phyloP scores from a whole-genome alignment of 1,140 invertebrate genomes.

The Sycophaga agraensis region DNA sequence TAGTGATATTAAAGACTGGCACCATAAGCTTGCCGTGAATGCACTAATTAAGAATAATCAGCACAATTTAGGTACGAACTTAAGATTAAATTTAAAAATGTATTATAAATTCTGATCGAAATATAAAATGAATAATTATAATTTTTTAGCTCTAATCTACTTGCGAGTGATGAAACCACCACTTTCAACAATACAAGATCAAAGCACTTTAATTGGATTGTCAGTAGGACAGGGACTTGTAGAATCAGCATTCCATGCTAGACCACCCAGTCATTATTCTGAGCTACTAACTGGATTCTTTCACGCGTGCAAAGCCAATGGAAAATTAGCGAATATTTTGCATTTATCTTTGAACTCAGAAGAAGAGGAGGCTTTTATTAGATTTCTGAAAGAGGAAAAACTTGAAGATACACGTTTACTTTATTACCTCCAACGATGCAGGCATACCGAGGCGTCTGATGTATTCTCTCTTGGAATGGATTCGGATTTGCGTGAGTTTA shows the following conservation, averaged over 20 bases:
- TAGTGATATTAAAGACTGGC: conserved; percentile 61
- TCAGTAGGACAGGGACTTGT: conserved; percentile 63
- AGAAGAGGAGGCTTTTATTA: conserved; percentile 62
- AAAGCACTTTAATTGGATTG: conserved; percentile 54
- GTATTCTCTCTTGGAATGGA: conserved; percentile 29
- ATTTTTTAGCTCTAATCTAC: conserved; percentile 58
- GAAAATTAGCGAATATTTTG: conserved; percentile 59
- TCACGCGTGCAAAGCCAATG: conserved; percentile 52
- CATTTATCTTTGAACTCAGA: conserved; percentile 57
- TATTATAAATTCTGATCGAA: not conserved
- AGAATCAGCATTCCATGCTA: conserved; percentile 61
- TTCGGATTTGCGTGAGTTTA: conserved; percentile 4
- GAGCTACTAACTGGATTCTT: conserved; percentile 49
- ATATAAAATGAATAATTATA: too few relatives aligned
- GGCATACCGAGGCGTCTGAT: conserved; percentile 55
- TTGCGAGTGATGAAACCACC: conserved; percentile 57
- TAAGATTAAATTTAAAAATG: not conserved
- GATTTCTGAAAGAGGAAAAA: conserved; percentile 55
- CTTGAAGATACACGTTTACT: conserved; percentile 46
- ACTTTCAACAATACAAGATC: conserved; percentile 57
- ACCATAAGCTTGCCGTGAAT: conserved; percentile 61
- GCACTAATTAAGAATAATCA: conserved; percentile 61
- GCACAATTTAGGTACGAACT: conserved; percentile 42
- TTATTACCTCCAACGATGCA: conserved; percentile 53
- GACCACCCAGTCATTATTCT: conserved; percentile 51